Evolutionary conservation across 23 tunicate species (phyloP).

Genomic region (Phallusia fumigata): DNA sequence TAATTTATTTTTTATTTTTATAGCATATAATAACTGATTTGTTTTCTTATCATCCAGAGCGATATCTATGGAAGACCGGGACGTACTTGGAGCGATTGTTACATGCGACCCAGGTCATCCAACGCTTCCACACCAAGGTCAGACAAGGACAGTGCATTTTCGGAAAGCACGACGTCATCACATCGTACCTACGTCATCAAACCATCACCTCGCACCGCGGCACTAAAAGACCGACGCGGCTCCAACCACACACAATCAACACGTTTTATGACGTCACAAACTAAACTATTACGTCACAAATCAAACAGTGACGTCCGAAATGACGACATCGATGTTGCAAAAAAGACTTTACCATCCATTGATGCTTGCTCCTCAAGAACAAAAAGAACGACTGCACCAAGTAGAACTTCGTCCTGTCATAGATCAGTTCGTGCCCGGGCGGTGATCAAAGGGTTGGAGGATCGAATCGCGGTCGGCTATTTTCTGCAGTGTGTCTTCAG

Average conservation of each 20-base stretch:
- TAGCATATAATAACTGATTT: background rate
- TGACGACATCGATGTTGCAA: background rate
- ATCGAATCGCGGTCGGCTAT: slow-evolving; percentile 28
- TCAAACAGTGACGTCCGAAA: background rate
- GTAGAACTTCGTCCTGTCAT: background rate
- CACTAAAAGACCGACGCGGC: background rate
- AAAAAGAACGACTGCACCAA: background rate
- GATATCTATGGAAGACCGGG: background rate
- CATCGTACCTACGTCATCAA: background rate
- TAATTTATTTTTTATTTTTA: too few relatives aligned
- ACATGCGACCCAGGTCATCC: background rate
- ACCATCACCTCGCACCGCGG: background rate
- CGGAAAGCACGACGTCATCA: background rate
- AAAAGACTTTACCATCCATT: background rate
- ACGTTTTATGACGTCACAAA: background rate
- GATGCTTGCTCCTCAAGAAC: background rate
- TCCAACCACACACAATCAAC: background rate
- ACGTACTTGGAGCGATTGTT: background rate
- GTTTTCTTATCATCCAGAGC: background rate
- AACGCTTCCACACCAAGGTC: background rate
- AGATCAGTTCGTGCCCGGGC: slow-evolving; percentile 6
- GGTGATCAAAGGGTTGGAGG: background rate
- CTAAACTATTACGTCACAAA: background rate
- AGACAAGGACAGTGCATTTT: slow-evolving; percentile 10
- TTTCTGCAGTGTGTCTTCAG: slow-evolving; percentile 25